Base-by-base conservation (phyloP, 64 coral and sea anemone genomes). In the Acropora yongei region DNA sequence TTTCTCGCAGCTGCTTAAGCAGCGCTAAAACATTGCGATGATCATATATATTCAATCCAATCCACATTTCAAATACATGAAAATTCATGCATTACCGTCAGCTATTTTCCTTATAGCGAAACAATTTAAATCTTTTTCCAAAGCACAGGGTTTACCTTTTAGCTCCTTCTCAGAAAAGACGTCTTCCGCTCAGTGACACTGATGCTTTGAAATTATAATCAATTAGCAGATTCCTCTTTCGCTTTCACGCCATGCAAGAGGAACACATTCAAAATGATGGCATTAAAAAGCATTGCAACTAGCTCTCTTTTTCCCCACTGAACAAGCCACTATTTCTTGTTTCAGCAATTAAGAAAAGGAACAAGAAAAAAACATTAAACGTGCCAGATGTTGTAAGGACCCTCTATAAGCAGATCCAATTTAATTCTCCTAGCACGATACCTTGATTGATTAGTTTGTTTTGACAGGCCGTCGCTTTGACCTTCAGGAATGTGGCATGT, bases 381-480 rank as follows among this genome's bases (percentile, higher is more conserved):
- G 82, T 69, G 82, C n/a, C 18, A 30, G 17, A 20, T 30, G 0
- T 30, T 0, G 30, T 30, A 30, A 30, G 30, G 30, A 30, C 30
- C 30, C 66, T 44, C 82, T 85, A 47, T 85, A 61, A 85, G 60
- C 82, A 17, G 17, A 6, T 67, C 1, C 6, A 66, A 67, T 83
- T 67, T 39, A 45, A 67, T 71, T 30, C 30, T 30, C 30, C 30
- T 30, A 30, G 30, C 30, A 0, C 30, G 30, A 30, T 30, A 30
- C 30, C 0, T 16, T 47, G 65, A 71, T 85, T 47, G 65, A 71
- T 85, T 13, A 68, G 16, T 9, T 72, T 11, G 17, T 44, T 47
- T 85, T 85, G 82, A 47, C 45, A 19, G 4, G 44, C 0, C 8
- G 3, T 4, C 10, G 3, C 42, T 30, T 30, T 30, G 30, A 30